phyloP scores from a whole-genome alignment of 2,113 vertebrate species.

The Scomber scombrus region DNA sequence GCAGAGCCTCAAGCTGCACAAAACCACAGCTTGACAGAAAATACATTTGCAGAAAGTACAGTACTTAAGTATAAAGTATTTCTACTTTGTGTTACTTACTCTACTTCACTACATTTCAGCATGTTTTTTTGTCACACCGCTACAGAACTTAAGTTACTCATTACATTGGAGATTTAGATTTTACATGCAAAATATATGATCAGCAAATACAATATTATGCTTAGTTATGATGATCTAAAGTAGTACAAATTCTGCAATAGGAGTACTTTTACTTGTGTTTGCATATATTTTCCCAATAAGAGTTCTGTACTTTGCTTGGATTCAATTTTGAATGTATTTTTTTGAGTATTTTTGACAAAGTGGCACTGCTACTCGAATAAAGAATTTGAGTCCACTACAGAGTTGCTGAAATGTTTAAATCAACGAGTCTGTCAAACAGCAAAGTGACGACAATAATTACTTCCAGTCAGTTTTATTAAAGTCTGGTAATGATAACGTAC shows the following conservation, averaged over 20 bases:
- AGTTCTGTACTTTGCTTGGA: no score
- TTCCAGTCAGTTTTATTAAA: slow-evolving; percentile 19
- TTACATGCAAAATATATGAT: not conserved
- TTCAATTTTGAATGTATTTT: not conserved
- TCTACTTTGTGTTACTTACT: no score
- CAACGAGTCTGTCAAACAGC: not conserved
- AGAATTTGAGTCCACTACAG: not conserved
- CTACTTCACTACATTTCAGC: no score
- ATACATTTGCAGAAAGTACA: no score
- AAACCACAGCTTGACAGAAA: no score
- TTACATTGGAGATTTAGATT: not conserved
- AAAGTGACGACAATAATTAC: slow-evolving; percentile 7
- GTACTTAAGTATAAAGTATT: no score
- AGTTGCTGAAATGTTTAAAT: not conserved
- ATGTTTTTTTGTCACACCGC: no score
- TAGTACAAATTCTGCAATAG: not conserved
- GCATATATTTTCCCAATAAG: no score
- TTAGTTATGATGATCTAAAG: not conserved
- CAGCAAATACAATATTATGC: not conserved
- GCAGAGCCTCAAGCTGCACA: no score
- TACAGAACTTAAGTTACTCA: no score
- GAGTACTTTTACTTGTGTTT: no score
- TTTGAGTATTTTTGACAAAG: not conserved
- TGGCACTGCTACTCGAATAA: not conserved
- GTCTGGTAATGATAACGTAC: slow-evolving; percentile 8